Evolutionary conservation across 2,888 invertebrate species (phyloP).

Genomic region (Lithosia quadra): DNA sequence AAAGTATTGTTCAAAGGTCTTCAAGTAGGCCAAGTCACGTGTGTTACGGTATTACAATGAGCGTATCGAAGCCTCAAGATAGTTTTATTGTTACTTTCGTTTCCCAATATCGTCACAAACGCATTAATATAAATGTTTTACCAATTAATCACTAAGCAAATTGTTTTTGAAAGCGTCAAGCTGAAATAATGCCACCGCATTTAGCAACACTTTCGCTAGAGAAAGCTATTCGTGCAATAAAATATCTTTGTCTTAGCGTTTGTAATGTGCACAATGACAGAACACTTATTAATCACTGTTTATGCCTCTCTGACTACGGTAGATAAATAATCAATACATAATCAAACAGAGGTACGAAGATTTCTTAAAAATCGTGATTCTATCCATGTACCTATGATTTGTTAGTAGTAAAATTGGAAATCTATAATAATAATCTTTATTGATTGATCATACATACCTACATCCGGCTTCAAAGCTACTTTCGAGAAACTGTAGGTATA

Average conservation of each 20-base stretch:
- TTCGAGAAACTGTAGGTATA: too few species aligned
- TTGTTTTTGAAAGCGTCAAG: slow-evolving; percentile 78
- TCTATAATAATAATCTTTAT: too few species aligned
- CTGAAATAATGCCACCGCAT: slow-evolving; percentile 69
- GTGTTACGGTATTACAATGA: background rate
- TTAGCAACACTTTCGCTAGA: slow-evolving; percentile 83
- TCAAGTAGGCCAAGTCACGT: background rate
- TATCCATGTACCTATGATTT: background rate
- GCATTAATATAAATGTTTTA: slow-evolving; percentile 42
- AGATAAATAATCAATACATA: slow-evolving; percentile 43
- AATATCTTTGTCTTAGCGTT: slow-evolving; percentile 73
- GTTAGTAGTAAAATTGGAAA: too few species aligned
- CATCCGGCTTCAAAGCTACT: too few species aligned
- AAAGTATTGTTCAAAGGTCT: background rate
- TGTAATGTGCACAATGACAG: slow-evolving; percentile 54
- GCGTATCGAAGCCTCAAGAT: background rate
- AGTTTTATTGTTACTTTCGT: slow-evolving; percentile 6
- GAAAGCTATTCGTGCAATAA: slow-evolving; percentile 83
- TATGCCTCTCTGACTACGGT: slow-evolving; percentile 36
- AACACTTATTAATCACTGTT: slow-evolving; percentile 54
- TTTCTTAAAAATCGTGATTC: background rate
- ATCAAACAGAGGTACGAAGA: too few species aligned
- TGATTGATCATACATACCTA: too few species aligned
- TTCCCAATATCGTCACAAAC: slow-evolving; percentile 15
- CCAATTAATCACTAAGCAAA: slow-evolving; percentile 59